phyloP scores from a whole-genome alignment of 1,140 invertebrate genomes.

The Ceratina japonica region DNA sequence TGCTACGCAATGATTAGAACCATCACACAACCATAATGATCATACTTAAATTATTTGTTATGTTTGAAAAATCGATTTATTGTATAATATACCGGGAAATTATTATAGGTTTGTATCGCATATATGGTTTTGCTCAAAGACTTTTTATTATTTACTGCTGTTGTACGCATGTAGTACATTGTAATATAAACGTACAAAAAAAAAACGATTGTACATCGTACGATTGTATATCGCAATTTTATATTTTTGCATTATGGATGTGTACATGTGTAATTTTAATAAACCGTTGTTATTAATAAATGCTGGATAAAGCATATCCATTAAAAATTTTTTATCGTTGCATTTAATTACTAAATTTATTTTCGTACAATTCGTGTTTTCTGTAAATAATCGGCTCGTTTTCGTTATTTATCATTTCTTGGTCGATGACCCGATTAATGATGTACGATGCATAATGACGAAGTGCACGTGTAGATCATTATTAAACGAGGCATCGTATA shows the following conservation, averaged over 20 bases:
- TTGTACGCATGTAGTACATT: conserved; percentile 29
- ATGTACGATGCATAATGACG: neutral
- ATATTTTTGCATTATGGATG: conserved; percentile 14
- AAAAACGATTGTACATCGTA: neutral
- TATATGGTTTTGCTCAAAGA: conserved; percentile 1
- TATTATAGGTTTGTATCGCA: neutral
- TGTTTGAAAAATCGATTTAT: conserved; percentile 29
- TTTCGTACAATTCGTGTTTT: neutral
- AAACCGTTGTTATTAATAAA: conserved; percentile 27
- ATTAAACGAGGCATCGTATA: neutral
- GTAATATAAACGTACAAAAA: conserved; percentile 13
- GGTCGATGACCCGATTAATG: neutral
- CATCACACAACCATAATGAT: conserved; percentile 26
- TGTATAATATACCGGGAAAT: neutral
- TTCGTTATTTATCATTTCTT: neutral
- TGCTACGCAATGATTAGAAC: conserved; percentile 65
- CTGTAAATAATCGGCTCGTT: neutral
- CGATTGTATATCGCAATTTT: neutral
- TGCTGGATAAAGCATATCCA: neutral
- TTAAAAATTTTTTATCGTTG: neutral
- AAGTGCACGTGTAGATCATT: neutral
- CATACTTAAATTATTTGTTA: conserved; percentile 34
- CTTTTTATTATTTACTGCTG: neutral
- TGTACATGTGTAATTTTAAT: neutral
- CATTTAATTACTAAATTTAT: conserved; percentile 6